A percentile compares a stretch with the other conserved stretches of the same genome.
Evolutionary conservation across 2,888 invertebrate genomes (phyloP).

Genomic region (Aelia acuminata): DNA sequence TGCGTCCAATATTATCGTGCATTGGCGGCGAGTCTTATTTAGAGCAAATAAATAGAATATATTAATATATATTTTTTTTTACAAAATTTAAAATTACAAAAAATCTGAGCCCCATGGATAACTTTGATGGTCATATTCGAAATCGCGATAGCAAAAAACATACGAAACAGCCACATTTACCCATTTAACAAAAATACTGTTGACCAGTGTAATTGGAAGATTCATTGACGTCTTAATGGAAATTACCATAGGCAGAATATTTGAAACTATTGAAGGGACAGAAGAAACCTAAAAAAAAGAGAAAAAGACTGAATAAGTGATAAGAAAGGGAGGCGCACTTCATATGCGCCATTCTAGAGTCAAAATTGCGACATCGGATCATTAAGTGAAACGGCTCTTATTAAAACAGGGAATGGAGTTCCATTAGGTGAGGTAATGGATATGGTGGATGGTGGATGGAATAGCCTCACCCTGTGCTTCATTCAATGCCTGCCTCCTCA

Average conservation of each 20-base stretch:
- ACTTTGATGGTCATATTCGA: too few relatives aligned
- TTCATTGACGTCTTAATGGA: neutral
- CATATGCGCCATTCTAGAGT: constrained; percentile 15
- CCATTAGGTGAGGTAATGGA: constrained; percentile 21
- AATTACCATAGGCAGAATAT: neutral
- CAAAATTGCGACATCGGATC: neutral
- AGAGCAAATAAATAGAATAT: too few relatives aligned
- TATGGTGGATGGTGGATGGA: too few relatives aligned
- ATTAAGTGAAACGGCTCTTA: neutral
- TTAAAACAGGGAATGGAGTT: neutral
- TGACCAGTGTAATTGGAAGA: too few relatives aligned
- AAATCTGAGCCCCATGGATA: too few relatives aligned
- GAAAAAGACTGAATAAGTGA: neutral
- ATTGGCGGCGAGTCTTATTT: too few relatives aligned
- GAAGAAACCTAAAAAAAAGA: neutral
- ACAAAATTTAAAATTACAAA: too few relatives aligned
- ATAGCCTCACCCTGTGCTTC: neutral
- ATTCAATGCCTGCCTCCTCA: neutral
- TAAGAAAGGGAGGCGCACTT: neutral
- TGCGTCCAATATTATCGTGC: too few relatives aligned
- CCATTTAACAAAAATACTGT: too few relatives aligned
- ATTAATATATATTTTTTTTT: too few relatives aligned
- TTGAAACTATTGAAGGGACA: neutral
- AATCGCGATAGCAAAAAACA: too few relatives aligned
- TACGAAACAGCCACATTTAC: too few relatives aligned